phyloP scores from a whole-genome alignment of 2,888 invertebrate genomes.

The Polymixis flavicincta region DNA sequence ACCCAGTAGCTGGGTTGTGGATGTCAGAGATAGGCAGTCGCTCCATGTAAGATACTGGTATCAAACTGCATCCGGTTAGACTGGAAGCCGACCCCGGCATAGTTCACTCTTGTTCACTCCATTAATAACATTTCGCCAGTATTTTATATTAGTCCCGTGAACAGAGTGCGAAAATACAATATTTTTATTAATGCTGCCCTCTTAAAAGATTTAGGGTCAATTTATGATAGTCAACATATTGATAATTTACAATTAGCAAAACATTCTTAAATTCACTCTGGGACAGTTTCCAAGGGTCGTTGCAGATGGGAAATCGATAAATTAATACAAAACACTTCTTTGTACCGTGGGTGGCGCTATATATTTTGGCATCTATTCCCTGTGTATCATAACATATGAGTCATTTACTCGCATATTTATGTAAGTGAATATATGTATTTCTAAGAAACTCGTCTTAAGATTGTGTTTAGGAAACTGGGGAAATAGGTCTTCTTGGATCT shows the following conservation, averaged over 20 bases:
- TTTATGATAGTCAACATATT: slow-evolving; percentile 20
- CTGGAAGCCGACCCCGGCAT: no score
- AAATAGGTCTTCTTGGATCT: slow-evolving; percentile 49
- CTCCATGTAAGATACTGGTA: no score
- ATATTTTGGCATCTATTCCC: slow-evolving; percentile 63
- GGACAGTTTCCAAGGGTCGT: slow-evolving; percentile 54
- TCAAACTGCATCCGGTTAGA: no score
- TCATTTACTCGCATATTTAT: slow-evolving; percentile 56
- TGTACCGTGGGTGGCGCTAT: slow-evolving; percentile 58
- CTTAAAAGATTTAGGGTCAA: neutral
- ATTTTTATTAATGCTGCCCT: slow-evolving; percentile 1
- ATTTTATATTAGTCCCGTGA: neutral
- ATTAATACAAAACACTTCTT: slow-evolving; percentile 56
- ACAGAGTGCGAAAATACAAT: neutral
- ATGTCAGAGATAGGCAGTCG: no score
- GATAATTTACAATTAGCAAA: slow-evolving; percentile 37
- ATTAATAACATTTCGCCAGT: neutral
- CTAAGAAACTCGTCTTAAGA: slow-evolving; percentile 43
- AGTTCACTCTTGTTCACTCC: no score
- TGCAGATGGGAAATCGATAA: slow-evolving; percentile 52
- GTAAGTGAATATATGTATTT: slow-evolving; percentile 48
- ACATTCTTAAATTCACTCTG: slow-evolving; percentile 26
- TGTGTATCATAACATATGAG: slow-evolving; percentile 59
- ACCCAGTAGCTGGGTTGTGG: no score
- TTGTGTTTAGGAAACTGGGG: slow-evolving; percentile 40